Base-by-base conservation (phyloP, 2,113 vertebrate species). In the Sylvia atricapilla region DNA sequence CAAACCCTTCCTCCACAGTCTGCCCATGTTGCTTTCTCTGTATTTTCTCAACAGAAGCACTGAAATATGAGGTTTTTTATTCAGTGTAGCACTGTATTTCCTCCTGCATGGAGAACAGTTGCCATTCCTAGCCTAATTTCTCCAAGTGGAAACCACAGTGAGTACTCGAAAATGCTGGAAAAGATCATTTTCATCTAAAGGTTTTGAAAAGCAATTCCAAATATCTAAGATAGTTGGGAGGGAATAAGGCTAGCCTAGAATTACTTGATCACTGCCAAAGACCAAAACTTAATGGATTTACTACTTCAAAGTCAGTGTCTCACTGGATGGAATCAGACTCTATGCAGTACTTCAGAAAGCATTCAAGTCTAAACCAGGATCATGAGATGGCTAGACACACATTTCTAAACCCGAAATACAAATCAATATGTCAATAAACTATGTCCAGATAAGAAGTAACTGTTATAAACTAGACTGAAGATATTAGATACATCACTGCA, bases 181-280 rank as follows among this genome's bases (percentile, higher is more conserved):
- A 86, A 76, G 41, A 89, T 62, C 1, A 27, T 62, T 95, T 92
- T 94, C 64, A 84, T 77, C n/a, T 87, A 44, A 92, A 94, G 24
- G 64, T 93, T 92, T 87, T 82, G 64, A 84, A 87, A 92, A 89
- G 52, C 19, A 73, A 81, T 81, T 90, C 68, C 81, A 94, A 81
- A 39, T 72, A 84, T 68, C 73, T 87, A 47, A 63, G 80, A 92
- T 11, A 91, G 80, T 13, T 89, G 73, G 8, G 66, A 94, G 13
- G 6, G 28, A 89, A 19, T 68, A 91, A 68, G 35, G 3, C 37
- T 82, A 75, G 69, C 76, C 47, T 92, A 68, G 69, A 89, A 87
- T 79, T 95, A 89, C 89, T 56, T 72, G 52, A 19, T 78, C 2
- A 0, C 14, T 94, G 77, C 94, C 89, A 95, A 91, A 87, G 13